Percentiles rank a stretch among this genome's conserved stretches.
Conservation (phyloP, 2,888 invertebrate genomes). For the Globia sparganii region DNA sequence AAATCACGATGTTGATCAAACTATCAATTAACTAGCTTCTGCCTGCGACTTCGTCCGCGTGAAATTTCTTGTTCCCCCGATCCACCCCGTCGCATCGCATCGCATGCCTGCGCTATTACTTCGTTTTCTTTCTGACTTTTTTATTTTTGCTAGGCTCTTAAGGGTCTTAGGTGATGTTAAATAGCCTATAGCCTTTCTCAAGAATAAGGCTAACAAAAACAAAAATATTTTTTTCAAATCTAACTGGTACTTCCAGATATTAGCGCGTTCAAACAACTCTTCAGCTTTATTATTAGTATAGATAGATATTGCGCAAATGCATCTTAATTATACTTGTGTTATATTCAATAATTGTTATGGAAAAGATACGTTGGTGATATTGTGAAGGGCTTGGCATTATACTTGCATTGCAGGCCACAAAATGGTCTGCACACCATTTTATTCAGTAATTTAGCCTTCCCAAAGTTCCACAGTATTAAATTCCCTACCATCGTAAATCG, state of each 20-base stretch:
- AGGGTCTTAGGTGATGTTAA: neutral
- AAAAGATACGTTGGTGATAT: neutral
- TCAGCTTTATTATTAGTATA: too few relatives aligned
- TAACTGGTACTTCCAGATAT: neutral
- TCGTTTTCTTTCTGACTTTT: neutral
- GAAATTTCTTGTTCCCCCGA: neutral
- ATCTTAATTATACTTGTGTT: neutral
- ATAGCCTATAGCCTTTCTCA: neutral
- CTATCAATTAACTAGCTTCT: neutral
- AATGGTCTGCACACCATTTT: constrained; percentile 5
- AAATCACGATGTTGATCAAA: neutral
- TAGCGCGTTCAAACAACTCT: too few relatives aligned
- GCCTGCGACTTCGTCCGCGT: neutral
- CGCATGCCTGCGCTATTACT: neutral
- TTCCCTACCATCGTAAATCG: constrained; percentile 46
- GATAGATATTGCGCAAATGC: neutral
- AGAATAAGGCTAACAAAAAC: neutral
- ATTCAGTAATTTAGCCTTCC: constrained; percentile 13
- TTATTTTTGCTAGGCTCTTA: neutral
- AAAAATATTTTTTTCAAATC: neutral
- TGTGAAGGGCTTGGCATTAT: neutral
- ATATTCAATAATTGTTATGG: neutral
- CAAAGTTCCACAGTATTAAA: constrained; percentile 30
- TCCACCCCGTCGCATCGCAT: neutral
- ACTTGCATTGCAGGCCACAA: neutral